Evolutionary conservation across 1,140 invertebrate species (phyloP).

Genomic region (Pseudomyrmex cubaensis): DNA sequence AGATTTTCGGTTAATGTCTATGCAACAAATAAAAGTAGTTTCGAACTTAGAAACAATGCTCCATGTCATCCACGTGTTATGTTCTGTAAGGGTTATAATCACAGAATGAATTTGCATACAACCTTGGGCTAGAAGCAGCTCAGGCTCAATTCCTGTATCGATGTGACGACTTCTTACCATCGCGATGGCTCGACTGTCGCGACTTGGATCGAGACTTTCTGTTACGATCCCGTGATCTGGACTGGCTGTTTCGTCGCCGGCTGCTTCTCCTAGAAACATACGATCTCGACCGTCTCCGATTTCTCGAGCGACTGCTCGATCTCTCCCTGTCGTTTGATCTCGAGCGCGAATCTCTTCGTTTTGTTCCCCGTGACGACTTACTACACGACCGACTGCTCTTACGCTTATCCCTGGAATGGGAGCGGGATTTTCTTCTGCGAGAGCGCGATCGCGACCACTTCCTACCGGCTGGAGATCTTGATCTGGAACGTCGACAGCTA

Average conservation of each 20-base stretch:
- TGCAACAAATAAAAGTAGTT: background rate
- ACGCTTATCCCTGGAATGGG: constrained; percentile 73
- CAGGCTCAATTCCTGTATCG: constrained; percentile 83
- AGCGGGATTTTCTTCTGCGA: constrained; percentile 75
- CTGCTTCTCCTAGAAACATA: constrained; percentile 74
- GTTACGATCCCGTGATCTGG: constrained; percentile 75
- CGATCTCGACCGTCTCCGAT: constrained; percentile 79
- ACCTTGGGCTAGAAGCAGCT: constrained; percentile 77
- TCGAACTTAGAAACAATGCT: constrained; percentile 20
- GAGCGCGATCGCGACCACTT: constrained; percentile 78
- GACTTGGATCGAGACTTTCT: constrained; percentile 79
- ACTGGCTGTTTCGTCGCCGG: constrained; percentile 71
- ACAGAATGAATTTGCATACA: constrained; percentile 78
- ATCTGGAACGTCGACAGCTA: constrained; percentile 70
- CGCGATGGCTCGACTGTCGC: constrained; percentile 79
- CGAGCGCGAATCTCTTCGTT: constrained; percentile 71
- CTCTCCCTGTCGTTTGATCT: constrained; percentile 66
- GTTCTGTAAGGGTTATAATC: constrained; percentile 49
- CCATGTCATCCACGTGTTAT: constrained; percentile 1
- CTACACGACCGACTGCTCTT: constrained; percentile 70
- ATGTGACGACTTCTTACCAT: constrained; percentile 84
- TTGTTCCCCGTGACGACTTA: constrained; percentile 69
- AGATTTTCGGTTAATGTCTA: constrained; percentile 9
- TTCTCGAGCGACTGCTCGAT: constrained; percentile 75
- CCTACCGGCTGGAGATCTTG: constrained; percentile 66